Percentiles rank a stretch among this genome's conserved stretches.
Evolutionary conservation across 35 echinoderm and acorn worm genomes (phyloP).

Genomic region (Holothuria glaberrima): DNA sequence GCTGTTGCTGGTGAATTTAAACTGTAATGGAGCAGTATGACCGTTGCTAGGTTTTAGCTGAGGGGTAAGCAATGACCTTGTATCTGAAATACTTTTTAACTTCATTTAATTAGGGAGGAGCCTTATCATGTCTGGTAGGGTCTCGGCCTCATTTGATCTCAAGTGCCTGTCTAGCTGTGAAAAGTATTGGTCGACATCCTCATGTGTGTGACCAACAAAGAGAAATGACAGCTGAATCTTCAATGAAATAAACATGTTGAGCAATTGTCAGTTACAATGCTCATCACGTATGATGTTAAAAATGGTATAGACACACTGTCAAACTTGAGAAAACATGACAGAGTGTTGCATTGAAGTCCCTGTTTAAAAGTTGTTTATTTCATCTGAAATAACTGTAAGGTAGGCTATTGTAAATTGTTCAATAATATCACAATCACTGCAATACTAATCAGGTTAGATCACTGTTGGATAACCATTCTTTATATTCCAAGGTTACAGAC

Average conservation of each 20-base stretch:
- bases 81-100: not conserved
- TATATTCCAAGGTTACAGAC: too few relatives aligned
- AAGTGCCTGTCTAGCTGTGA: conserved; percentile 1
- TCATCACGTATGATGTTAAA: not conserved
- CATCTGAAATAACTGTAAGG: not conserved
- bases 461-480: too few relatives aligned
- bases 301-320: not conserved
- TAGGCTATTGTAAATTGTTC: not conserved
- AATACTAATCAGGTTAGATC: not conserved
- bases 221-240: not conserved
- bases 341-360: not conserved
- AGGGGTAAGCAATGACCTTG: not conserved
- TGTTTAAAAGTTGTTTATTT: not conserved
- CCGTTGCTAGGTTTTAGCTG: not conserved
- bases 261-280: not conserved
- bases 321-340: not conserved
- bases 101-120: not conserved
- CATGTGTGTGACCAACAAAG: conserved; percentile 5
- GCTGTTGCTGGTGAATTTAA: conserved; percentile 19
- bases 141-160: not conserved
- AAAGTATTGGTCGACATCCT: conserved; percentile 14
- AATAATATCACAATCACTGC: not conserved
- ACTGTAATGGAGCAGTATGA: conserved; percentile 4
- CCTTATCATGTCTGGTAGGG: conserved; percentile 5
- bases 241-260: not conserved